phyloP scores from a whole-genome alignment of 2,888 invertebrate genomes.

The Psococerastis gibbosa region DNA sequence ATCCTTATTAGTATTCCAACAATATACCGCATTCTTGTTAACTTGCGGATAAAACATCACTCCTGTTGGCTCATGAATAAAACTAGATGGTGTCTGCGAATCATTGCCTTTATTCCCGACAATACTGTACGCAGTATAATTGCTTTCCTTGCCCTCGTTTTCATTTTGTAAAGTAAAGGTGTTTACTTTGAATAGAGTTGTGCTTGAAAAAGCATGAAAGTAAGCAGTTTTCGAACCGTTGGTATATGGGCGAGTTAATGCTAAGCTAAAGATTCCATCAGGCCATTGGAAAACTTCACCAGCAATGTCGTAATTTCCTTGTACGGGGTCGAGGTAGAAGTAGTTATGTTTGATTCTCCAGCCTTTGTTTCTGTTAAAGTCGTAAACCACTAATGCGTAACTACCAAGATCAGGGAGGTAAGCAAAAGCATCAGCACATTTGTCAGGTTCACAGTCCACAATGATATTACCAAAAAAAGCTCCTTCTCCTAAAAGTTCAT shows the following conservation, averaged over 20 bases:
- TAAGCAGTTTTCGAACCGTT: constrained; percentile 38
- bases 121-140: constrained; percentile 53
- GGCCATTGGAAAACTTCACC: constrained; percentile 67
- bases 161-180: constrained; percentile 44
- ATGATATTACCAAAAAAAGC: constrained; percentile 68
- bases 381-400: constrained; percentile 60
- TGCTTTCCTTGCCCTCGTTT: constrained; percentile 39
- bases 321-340: constrained; percentile 53
- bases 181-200: constrained; percentile 53
- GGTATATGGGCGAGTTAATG: constrained; percentile 33
- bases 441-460: constrained; percentile 46
- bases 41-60: constrained; percentile 64
- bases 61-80: constrained; percentile 44
- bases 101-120: constrained; percentile 50
- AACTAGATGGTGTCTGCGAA: constrained; percentile 56
- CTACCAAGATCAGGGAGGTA: constrained; percentile 53
- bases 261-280: constrained; percentile 59
- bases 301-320: constrained; percentile 52
- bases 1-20: constrained; percentile 58
- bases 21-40: constrained; percentile 52
- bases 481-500: constrained; percentile 44
- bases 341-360: constrained; percentile 61
- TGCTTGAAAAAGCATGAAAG: constrained; percentile 68
- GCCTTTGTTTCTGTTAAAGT: constrained; percentile 48
- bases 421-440: constrained; percentile 54